Evolutionary conservation across 2,113 vertebrate species (phyloP).

Genomic region (Ancistrus triradiatus): DNA sequence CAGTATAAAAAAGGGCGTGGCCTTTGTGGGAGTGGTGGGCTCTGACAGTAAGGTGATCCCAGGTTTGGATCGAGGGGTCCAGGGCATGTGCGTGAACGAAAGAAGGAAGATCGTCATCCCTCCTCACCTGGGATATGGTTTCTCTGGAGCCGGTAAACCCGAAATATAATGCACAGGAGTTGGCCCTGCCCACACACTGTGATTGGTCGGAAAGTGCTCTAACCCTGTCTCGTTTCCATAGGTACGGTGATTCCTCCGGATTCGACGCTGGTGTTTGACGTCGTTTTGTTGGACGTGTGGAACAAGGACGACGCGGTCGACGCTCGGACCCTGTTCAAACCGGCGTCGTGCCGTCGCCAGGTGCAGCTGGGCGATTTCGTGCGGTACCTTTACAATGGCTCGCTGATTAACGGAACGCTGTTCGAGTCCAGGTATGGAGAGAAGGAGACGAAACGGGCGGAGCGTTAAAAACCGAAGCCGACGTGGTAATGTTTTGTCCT

Average conservation of each 20-base stretch:
- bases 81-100: constrained; percentile 96
- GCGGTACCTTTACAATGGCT: constrained; percentile 93
- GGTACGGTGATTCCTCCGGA: constrained; percentile 88
- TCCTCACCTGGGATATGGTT: constrained; percentile 88
- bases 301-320: constrained; percentile 84
- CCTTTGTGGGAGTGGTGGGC: constrained; percentile 82
- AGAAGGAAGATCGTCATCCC: constrained; percentile 86
- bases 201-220: background rate
- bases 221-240: constrained; percentile 46
- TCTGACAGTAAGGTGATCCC: constrained; percentile 85
- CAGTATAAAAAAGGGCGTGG: constrained; percentile 77
- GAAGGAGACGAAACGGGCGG: no score
- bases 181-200: no score
- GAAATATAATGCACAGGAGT: background rate
- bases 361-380: constrained; percentile 86
- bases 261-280: constrained; percentile 85
- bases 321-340: constrained; percentile 73
- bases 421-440: constrained; percentile 86
- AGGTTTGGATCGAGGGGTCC: constrained; percentile 86
- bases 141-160: constrained; percentile 82
- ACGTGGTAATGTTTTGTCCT: no score
- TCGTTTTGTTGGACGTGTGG: constrained; percentile 89
- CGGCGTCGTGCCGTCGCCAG: constrained; percentile 75
- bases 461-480: no score
- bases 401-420: constrained; percentile 79